Base-by-base conservation (phyloP, 2,888 invertebrate species). In the Nemurella pictetii region DNA sequence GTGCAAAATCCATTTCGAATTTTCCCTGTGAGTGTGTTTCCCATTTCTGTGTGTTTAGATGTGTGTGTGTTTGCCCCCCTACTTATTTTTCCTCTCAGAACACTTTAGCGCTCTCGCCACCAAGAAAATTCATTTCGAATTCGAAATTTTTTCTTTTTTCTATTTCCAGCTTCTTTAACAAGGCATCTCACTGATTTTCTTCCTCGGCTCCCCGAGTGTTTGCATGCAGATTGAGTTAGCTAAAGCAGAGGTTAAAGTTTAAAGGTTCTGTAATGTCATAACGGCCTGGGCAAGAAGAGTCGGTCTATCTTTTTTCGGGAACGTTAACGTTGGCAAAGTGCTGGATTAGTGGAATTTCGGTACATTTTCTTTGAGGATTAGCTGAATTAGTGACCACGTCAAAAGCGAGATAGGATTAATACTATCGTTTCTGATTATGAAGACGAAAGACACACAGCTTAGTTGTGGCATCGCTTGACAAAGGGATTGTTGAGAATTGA, bases 81-180 rank as follows among this genome's bases (percentile, higher is more conserved):
- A 12, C 28, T 2, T 81, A 81, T 36, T 81, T 35, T 35, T 35
- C 32, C 80, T 81, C 26, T 75, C 75, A 27, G 15, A 29, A 30
- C 55, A 20, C 78, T 78, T 29, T 78, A 4, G 20, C 27, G n/a
- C 20, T 78, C 78, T 25, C 0, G 4, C 28, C 12, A 55, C 55
- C 72, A 72, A 32, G 80, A 30, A 81, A 81, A 82, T 82, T 55
- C 72, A 72, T 82, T 55, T 72, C 72, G 72, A 29, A 55, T 26
- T 82, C 20, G 72, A 82, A 72, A 82, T 26, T 82, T 74, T 82
- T 82, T 72, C 82, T 82, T 29, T 82, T 29, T 26, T 26, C 55
- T 72, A 15, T 28, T 82, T 26, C 20, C 82, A 25, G 9, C 1
- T 7, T 12, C 55, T 9, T 32, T 55, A 55, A 75, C 75, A 75